phyloP scores from a whole-genome alignment of 2,797 vertebrate genomes.

The Sebastes steindachneri region DNA sequence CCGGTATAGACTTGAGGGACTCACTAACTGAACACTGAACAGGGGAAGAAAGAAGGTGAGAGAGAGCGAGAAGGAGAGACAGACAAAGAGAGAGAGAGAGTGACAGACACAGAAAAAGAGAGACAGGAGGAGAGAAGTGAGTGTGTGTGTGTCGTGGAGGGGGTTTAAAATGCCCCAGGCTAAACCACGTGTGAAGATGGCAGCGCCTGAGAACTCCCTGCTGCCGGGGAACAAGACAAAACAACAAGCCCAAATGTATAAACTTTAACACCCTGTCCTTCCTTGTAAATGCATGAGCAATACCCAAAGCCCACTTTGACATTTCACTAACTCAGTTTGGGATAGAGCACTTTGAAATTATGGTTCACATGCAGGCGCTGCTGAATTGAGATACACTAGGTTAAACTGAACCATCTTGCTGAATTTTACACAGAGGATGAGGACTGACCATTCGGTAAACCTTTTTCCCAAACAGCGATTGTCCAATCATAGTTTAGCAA shows the following conservation, averaged over 20 bases:
- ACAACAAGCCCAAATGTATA: slow-evolving; percentile 72
- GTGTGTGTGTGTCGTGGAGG: slow-evolving; percentile 24
- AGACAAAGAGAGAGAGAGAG: neutral
- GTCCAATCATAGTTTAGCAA: neutral
- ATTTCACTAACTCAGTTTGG: slow-evolving; percentile 53
- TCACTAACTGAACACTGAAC: slow-evolving; percentile 70
- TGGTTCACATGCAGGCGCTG: neutral
- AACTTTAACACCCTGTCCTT: slow-evolving; percentile 69
- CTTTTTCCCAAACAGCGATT: neutral
- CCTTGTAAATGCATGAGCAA: slow-evolving; percentile 59
- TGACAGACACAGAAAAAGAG: slow-evolving; percentile 40
- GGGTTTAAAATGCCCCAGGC: slow-evolving; percentile 70
- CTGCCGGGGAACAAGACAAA: slow-evolving; percentile 70
- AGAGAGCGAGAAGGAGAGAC: slow-evolving; percentile 26
- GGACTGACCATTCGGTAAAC: neutral
- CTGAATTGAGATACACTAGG: neutral
- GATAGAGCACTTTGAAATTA: slow-evolving; percentile 34
- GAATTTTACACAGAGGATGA: neutral
- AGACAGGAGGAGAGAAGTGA: slow-evolving; percentile 1
- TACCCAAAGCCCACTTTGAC: slow-evolving; percentile 59
- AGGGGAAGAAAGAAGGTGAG: slow-evolving; percentile 56
- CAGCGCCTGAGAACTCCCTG: slow-evolving; percentile 64
- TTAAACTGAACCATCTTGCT: slow-evolving; percentile 20
- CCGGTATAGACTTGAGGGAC: slow-evolving; percentile 75
- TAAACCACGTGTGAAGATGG: slow-evolving; percentile 67